Evolutionary conservation across 35 echinoderm and acorn worm species (phyloP).

Genomic region (Holothuria glaberrima): DNA sequence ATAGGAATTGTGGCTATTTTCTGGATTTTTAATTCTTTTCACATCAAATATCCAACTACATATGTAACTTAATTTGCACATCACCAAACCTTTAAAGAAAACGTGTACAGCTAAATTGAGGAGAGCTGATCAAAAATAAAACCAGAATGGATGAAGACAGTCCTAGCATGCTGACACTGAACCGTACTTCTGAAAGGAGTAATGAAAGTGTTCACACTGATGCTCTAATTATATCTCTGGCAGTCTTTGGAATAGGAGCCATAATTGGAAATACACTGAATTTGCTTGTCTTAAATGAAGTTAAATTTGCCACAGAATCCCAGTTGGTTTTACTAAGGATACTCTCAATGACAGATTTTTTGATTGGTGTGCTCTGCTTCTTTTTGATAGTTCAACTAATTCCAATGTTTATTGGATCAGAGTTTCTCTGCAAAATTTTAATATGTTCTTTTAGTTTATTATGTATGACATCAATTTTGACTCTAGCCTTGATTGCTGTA

Average conservation of each 20-base stretch:
- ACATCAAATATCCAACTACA: no score
- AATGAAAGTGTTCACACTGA: no score
- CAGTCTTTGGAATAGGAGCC: conserved; percentile 9
- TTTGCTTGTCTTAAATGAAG: conserved; percentile 9
- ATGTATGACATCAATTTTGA: not conserved
- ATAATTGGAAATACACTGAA: conserved; percentile 27
- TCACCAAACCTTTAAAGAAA: no score
- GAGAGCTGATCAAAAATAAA: no score
- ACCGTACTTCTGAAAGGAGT: no score
- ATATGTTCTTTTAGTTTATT: not conserved
- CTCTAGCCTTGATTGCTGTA: not conserved
- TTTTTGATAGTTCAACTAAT: not conserved
- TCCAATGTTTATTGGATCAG: not conserved
- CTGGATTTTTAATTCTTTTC: no score
- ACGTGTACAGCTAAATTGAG: no score
- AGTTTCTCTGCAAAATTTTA: not conserved
- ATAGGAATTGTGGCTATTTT: no score
- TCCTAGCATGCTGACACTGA: no score
- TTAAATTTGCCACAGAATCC: not conserved
- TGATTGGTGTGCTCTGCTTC: conserved; percentile 1
- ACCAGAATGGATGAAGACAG: no score
- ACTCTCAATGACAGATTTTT: not conserved
- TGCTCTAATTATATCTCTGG: not conserved
- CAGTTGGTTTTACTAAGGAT: conserved; percentile 6
- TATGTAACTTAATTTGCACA: no score